Base-by-base conservation (phyloP, 2,888 invertebrate genomes). In the Vesta saturnalis region DNA sequence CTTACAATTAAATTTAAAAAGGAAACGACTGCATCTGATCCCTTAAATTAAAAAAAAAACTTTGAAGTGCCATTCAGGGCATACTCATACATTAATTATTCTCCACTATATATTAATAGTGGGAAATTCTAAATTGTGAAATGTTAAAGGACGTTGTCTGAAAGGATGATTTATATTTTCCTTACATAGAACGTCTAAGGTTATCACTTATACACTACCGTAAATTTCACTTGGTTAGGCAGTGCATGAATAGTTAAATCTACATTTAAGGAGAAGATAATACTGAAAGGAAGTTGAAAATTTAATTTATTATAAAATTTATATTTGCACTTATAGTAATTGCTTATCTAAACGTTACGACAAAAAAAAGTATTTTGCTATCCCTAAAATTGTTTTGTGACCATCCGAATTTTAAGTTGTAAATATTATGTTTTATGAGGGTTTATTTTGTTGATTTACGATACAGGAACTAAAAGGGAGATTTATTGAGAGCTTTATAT, bases 111-210 rank as follows among this genome's bases (percentile, higher is more conserved):
- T 43, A 43, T 43, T 43, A 43, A 43, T 43, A 43, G 43, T 43
- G 14, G 12, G 43, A 43, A 43, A n/a, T 43, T 43, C n/a, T 14
- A 14, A 43, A 43, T 43, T 43, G 2, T 43, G 43, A 43, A 43
- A 21, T 52, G 12, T n/a, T 19, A 52, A 21, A 52, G 52, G 52
- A 52, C 52, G 52, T 52, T 19, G 19, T 52, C 52, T 52, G 52
- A 52, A 52, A 52, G 52, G 52, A 52, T 52, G 52, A 52, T 52
- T 52, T 52, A 52, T 52, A 52, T 21, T 52, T 19, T 52, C 52
- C 52, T 52, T 52, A 52, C 52, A 52, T 18, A 52, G 16, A 52
- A 52, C 19, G 52, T 52, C 52, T 52, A 52, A 14, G 49, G 49
- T 52, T 52, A 52, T 52, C 52, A 52, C 52, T 52, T 52, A 52